Evolutionary conservation across 1,140 invertebrate genomes (phyloP), one percentile per base, ranked within the genome.

Genomic region (Zaprionus ghesquierei): DNA sequence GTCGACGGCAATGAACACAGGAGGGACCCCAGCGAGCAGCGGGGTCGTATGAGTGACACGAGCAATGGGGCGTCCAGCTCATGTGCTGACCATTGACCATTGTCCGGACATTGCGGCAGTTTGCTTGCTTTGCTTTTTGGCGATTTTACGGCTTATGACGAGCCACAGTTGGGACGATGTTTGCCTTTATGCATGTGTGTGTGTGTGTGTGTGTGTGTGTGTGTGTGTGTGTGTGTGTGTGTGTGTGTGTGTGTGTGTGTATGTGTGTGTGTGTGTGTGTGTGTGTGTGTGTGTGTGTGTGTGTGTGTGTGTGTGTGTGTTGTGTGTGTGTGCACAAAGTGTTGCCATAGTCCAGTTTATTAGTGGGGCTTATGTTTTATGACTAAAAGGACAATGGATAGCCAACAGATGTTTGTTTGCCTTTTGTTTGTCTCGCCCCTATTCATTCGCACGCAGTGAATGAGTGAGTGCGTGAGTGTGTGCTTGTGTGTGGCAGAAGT

Each of bases 351-450:
- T 68, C 69, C 69, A 87, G 84, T 87, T 87, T 87, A 87, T 87
- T 87, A 87, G 84, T 89, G 79, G 73, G 84, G 84, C 84, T 87
- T 87, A 87, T 87, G 84, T 82, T 87, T 87, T 87, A 87, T 87
- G 84, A 79, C 77, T 69, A 71, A 89, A 89, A 77, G 82, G 82
- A 86, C 82, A 89, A 87, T 87, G 78, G 84, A 87, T 87, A 79
- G 79, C 84, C 79, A 89, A 84, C 82, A 87, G 82, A 89, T 87
- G 82, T 82, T 79, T 82, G 82, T 79, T 79, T 81, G 84, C 84
- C 84, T 63, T 89, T 87, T 87, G 82, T 87, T 89, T 82, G 61
- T 51, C 38, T 75, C 44, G 73, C 58, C 33, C 68, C 41, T 59
- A 61, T 44, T 60, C 56, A 63, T 69, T 38, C 62, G 20, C 44